Conservation (phyloP, 2,113 vertebrate genomes). For the Rousettus leschenaultii region DNA sequence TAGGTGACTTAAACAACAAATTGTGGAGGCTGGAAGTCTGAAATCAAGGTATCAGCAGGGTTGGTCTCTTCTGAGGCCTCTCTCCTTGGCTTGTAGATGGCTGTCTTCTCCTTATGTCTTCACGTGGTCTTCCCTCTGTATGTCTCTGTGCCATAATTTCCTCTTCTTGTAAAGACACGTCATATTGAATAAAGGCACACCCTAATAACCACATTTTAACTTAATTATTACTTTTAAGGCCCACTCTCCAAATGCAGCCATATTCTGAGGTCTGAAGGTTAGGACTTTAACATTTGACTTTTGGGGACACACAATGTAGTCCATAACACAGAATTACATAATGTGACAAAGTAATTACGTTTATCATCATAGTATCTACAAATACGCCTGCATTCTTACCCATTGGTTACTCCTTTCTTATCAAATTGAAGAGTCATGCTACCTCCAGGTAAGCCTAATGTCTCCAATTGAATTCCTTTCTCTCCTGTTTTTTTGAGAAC, state of each 20-base stretch:
- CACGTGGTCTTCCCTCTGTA: neutral
- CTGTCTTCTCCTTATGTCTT: neutral
- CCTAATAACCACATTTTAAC: neutral
- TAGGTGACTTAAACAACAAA: too few relatives aligned
- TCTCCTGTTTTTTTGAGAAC: neutral
- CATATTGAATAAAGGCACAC: neutral
- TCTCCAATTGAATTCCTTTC: neutral
- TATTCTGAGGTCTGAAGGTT: neutral
- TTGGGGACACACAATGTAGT: neutral
- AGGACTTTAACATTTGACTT: neutral
- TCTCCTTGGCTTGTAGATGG: neutral
- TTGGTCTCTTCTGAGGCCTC: neutral
- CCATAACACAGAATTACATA: neutral
- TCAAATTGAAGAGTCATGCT: neutral
- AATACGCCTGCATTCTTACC: neutral
- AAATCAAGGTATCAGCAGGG: too few relatives aligned
- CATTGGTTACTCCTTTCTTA: too few relatives aligned
- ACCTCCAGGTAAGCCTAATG: neutral
- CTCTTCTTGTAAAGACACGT: too few relatives aligned
- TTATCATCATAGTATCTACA: neutral
- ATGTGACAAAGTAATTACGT: neutral
- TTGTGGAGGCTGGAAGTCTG: too few relatives aligned
- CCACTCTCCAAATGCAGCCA: neutral
- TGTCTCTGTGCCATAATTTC: neutral
- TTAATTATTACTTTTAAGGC: neutral